Percentiles rank a stretch among this genome's conserved stretches.
These are phyloP conservation scores for Apodemia duryi DNA, from an alignment of 2,888 invertebrate species.

Conservation along the genomic window DNA sequence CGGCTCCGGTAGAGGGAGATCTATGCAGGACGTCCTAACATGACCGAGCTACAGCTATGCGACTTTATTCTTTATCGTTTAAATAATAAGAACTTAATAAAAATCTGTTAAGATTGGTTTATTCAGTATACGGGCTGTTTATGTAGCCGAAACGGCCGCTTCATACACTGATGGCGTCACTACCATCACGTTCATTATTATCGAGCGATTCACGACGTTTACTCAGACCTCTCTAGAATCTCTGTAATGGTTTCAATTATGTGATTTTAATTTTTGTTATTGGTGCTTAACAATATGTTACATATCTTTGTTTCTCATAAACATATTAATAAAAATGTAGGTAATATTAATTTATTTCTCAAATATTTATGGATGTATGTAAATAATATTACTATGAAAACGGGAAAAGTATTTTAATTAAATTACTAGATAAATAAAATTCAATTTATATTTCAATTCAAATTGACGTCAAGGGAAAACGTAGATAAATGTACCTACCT, in stretches of 20 bases:
- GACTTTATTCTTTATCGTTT: constrained; percentile 38
- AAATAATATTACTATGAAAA: neutral
- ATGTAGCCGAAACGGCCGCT: constrained; percentile 79
- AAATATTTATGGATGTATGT: too few relatives aligned
- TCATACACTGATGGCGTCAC: constrained; percentile 77
- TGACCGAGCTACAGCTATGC: constrained; percentile 36
- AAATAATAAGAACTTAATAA: constrained; percentile 25
- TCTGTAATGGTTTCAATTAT: constrained; percentile 66
- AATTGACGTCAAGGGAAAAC: too few relatives aligned
- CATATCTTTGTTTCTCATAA: neutral
- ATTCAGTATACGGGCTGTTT: constrained; percentile 74
- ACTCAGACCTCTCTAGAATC: constrained; percentile 68
- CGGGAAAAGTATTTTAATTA: too few relatives aligned
- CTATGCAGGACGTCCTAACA: constrained; percentile 42
- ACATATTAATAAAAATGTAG: too few relatives aligned
- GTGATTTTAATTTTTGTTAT: constrained; percentile 61
- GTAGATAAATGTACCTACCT: too few relatives aligned
- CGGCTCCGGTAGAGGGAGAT: constrained; percentile 54
- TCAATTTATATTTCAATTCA: too few relatives aligned
- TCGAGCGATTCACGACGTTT: constrained; percentile 78
- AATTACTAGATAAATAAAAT: too few relatives aligned
- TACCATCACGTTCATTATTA: constrained; percentile 79
- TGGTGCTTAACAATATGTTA: constrained; percentile 39
- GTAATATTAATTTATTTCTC: too few relatives aligned
- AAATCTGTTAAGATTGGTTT: constrained; percentile 39